Percentiles rank a stretch among this genome's conserved stretches.
phyloP scores from a whole-genome alignment of 1,140 invertebrate species.

The Pseudomyrmex gracilis region DNA sequence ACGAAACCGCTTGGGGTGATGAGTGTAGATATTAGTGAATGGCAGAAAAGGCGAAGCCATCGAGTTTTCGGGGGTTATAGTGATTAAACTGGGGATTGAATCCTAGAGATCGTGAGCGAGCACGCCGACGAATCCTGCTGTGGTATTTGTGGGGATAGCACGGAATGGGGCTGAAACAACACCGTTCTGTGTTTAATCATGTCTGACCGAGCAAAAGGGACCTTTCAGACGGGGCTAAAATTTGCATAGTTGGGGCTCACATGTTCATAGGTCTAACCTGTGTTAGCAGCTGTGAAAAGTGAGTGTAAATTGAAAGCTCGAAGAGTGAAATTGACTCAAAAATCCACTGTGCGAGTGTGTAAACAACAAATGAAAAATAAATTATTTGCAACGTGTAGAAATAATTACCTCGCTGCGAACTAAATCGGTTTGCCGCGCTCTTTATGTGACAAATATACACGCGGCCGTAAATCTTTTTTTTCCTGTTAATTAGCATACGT shows the following conservation, averaged over 20 bases:
- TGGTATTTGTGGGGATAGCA: constrained; percentile 63
- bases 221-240: constrained; percentile 71
- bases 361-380: no score
- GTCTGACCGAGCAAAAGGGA: constrained; percentile 79
- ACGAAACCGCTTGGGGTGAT: constrained; percentile 60
- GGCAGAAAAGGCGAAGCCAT: constrained; percentile 75
- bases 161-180: constrained; percentile 78
- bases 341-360: not conserved
- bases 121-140: constrained; percentile 60
- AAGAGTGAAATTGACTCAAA: not conserved
- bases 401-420: not conserved
- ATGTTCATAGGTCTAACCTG: constrained; percentile 4
- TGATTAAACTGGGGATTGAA: constrained; percentile 82
- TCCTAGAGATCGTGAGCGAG: constrained; percentile 71
- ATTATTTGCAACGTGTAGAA: not conserved
- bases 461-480: constrained; percentile 26
- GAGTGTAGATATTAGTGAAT: constrained; percentile 81
- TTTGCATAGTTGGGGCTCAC: constrained; percentile 77
- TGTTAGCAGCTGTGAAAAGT: constrained; percentile 20
- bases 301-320: constrained; percentile 42
- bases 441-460: not conserved
- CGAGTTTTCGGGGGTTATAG: constrained; percentile 79
- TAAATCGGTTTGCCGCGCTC: not conserved
- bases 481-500: constrained; percentile 4
- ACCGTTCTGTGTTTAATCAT: constrained; percentile 85